Evolutionary conservation across 1,140 invertebrate genomes (phyloP).

Genomic region (Drosophila lacteicornis): DNA sequence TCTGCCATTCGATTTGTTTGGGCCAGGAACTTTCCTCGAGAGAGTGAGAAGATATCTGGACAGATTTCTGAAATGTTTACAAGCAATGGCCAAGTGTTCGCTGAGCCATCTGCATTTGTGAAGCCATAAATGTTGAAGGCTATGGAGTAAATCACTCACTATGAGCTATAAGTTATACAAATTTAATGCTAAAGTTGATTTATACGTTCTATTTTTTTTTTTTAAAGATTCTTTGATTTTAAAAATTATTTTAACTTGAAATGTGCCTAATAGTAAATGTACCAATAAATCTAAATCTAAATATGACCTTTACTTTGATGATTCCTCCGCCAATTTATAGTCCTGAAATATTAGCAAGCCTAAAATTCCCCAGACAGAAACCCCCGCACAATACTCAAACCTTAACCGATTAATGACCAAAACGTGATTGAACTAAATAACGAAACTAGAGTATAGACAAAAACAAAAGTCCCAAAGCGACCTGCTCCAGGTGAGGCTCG

Average conservation of each 20-base stretch:
- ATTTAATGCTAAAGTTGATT: not conserved
- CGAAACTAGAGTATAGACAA: conserved; percentile 9
- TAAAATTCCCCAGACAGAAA: not conserved
- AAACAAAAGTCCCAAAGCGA: conserved; percentile 65
- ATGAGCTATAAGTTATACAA: not conserved
- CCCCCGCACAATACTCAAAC: too few species aligned
- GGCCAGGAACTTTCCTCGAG: conserved; percentile 1
- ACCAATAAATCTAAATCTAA: too few species aligned
- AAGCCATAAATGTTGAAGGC: not conserved
- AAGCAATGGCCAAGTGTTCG: conserved; percentile 45
- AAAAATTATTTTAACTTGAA: too few species aligned
- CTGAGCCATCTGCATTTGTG: conserved; percentile 6
- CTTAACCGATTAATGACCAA: not conserved
- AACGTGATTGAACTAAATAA: not conserved
- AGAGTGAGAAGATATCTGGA: conserved; percentile 13
- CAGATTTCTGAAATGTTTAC: conserved; percentile 71
- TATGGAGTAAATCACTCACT: not conserved
- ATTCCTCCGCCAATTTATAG: too few species aligned
- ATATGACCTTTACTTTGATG: too few species aligned
- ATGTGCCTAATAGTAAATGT: too few species aligned
- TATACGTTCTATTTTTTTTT: not conserved
- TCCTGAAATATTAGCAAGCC: not conserved
- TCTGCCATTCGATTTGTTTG: conserved; percentile 58
- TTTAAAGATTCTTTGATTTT: too few species aligned
- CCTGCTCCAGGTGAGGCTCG: conserved; percentile 97